Percentiles rank a stretch among this genome's conserved stretches.
Conservation (phyloP, 92 coral and sea anemone species). For the Paramuricea clavata region DNA sequence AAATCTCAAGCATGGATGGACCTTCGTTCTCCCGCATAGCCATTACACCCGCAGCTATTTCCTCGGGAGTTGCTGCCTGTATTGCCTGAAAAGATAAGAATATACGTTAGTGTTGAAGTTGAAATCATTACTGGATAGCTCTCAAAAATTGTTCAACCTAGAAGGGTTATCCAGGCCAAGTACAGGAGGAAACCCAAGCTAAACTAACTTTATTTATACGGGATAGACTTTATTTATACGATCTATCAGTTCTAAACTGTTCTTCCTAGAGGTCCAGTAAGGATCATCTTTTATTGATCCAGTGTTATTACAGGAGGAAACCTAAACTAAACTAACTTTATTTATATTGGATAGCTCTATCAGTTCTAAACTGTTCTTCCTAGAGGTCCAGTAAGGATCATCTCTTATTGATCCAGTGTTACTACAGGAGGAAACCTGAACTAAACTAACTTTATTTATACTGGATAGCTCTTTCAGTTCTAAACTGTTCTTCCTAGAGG, state of each 20-base stretch:
- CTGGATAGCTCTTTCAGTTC: too few relatives aligned
- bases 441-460: too few relatives aligned
- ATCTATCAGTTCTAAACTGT: too few relatives aligned
- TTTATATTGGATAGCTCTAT: background rate
- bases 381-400: background rate
- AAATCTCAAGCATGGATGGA: constrained; percentile 86
- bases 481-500: too few relatives aligned
- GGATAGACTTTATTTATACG: too few relatives aligned
- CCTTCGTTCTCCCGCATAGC: constrained; percentile 81
- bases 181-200: too few relatives aligned
- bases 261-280: background rate
- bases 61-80: constrained; percentile 83
- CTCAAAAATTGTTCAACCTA: too few relatives aligned
- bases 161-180: too few relatives aligned
- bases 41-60: constrained; percentile 80
- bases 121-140: background rate
- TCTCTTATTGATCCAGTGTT: background rate
- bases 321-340: constrained; percentile 2
- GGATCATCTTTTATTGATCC: background rate
- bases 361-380: constrained; percentile 2
- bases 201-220: too few relatives aligned
- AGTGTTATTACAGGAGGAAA: too few relatives aligned
- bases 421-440: too few relatives aligned
- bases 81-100: constrained; percentile 67
- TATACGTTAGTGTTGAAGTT: background rate